These are phyloP conservation scores for Agriopis aurantiaria DNA, from an alignment of 2,888 invertebrate genomes.

Conservation along the genomic window DNA sequence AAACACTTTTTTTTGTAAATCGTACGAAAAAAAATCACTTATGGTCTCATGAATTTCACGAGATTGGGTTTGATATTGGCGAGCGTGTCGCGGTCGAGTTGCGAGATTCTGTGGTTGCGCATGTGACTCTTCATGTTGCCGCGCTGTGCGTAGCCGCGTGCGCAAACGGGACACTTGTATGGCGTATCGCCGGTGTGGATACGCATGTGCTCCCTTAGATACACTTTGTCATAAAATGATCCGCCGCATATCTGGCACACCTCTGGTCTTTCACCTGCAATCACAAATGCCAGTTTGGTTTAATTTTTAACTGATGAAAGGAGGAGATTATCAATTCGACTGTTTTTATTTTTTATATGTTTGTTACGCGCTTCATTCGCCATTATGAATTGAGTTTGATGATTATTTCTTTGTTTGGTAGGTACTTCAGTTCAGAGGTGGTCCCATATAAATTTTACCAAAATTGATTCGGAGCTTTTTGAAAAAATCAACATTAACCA, in stretches of 20 bases:
- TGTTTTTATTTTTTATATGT: too few relatives aligned
- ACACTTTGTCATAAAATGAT: slow-evolving; percentile 75
- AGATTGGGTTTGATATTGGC: slow-evolving; percentile 74
- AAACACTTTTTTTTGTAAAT: too few relatives aligned
- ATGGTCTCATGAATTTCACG: slow-evolving; percentile 64
- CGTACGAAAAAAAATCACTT: not conserved
- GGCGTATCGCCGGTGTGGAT: slow-evolving; percentile 81
- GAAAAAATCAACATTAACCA: too few relatives aligned
- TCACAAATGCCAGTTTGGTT: not conserved
- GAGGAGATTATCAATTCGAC: too few relatives aligned
- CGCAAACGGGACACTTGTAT: slow-evolving; percentile 79
- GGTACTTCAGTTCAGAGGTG: too few relatives aligned
- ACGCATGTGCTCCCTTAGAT: slow-evolving; percentile 78
- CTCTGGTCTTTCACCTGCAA: slow-evolving; percentile 76
- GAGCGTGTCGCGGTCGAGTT: slow-evolving; percentile 64
- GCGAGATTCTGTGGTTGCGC: slow-evolving; percentile 73
- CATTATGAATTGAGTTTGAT: too few relatives aligned
- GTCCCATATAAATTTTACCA: too few relatives aligned
- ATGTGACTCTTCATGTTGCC: slow-evolving; percentile 82
- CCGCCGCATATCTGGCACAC: slow-evolving; percentile 71
- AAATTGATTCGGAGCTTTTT: too few relatives aligned
- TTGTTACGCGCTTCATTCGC: too few relatives aligned
- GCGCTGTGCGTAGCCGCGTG: slow-evolving; percentile 76
- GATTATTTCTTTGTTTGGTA: too few relatives aligned
- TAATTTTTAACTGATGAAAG: not conserved